These are phyloP conservation scores for Oreochromis spilurus DNA, from an alignment of 2,113 vertebrate species.

Conservation along the genomic window DNA sequence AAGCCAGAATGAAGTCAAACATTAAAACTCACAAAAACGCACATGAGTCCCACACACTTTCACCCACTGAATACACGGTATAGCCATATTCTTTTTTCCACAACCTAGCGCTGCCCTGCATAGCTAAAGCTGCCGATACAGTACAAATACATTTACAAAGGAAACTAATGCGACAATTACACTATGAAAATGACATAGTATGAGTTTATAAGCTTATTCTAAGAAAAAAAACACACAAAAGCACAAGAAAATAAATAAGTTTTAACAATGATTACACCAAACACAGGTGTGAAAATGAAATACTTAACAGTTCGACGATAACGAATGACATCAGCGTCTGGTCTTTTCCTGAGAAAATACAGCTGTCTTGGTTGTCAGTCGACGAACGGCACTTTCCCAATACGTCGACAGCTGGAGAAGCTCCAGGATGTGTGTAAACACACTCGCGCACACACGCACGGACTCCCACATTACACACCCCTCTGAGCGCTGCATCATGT, in stretches of 20 bases:
- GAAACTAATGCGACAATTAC: not conserved
- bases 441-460: not conserved
- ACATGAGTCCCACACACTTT: slow-evolving; percentile 23
- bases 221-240: not conserved
- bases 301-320: not conserved
- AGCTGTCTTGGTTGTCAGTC: slow-evolving; percentile 26
- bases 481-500: not conserved
- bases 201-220: not conserved
- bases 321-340: not conserved
- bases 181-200: not conserved
- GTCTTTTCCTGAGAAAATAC: slow-evolving; percentile 13
- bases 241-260: not conserved
- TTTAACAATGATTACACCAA: not conserved
- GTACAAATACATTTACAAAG: not conserved
- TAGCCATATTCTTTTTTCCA: not conserved
- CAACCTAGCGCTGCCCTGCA: not conserved
- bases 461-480: slow-evolving; percentile 4
- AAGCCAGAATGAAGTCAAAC: slow-evolving; percentile 16
- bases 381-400: slow-evolving; percentile 4
- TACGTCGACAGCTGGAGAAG: slow-evolving; percentile 30
- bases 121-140: not conserved
- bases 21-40: not conserved
- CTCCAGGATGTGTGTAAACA: slow-evolving; percentile 33
- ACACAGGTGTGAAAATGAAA: not conserved
- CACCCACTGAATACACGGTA: not conserved